Evolutionary conservation across 1,140 invertebrate species (phyloP).

Genomic region (Oedothorax gibbosus): DNA sequence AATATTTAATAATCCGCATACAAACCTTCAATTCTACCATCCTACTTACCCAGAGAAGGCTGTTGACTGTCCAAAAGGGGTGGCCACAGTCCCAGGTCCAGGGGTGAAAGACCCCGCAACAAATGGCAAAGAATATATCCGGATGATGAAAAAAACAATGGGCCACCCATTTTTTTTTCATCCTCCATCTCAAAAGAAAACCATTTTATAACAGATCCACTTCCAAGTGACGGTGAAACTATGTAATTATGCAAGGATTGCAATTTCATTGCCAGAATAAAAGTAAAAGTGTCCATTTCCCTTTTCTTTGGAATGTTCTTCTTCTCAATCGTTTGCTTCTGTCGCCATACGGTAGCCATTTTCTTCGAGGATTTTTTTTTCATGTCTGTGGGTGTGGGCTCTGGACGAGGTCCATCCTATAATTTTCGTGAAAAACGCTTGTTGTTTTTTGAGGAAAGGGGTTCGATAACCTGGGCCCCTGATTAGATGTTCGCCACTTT

Average conservation of each 20-base stretch:
- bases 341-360: too few species aligned
- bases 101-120: slow-evolving; percentile 48
- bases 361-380: too few species aligned
- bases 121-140: slow-evolving; percentile 15
- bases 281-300: slow-evolving; percentile 10
- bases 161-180: neutral
- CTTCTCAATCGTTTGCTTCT: neutral
- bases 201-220: slow-evolving; percentile 28
- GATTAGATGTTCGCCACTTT: slow-evolving; percentile 35
- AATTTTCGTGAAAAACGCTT: slow-evolving; percentile 46
- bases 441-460: slow-evolving; percentile 38
- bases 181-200: neutral
- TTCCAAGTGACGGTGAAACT: slow-evolving; percentile 11
- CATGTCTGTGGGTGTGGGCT: slow-evolving; percentile 31
- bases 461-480: slow-evolving; percentile 48
- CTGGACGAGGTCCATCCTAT: slow-evolving; percentile 30
- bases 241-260: slow-evolving; percentile 51
- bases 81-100: neutral
- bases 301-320: neutral
- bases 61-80: neutral
- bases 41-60: too few species aligned
- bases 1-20: too few species aligned
- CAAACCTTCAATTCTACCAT: too few species aligned
- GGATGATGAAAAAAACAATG: slow-evolving; percentile 43
- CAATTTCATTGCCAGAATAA: slow-evolving; percentile 30